Evolutionary conservation across 2,888 invertebrate species (phyloP).

Genomic region (Diarsia dahlii): DNA sequence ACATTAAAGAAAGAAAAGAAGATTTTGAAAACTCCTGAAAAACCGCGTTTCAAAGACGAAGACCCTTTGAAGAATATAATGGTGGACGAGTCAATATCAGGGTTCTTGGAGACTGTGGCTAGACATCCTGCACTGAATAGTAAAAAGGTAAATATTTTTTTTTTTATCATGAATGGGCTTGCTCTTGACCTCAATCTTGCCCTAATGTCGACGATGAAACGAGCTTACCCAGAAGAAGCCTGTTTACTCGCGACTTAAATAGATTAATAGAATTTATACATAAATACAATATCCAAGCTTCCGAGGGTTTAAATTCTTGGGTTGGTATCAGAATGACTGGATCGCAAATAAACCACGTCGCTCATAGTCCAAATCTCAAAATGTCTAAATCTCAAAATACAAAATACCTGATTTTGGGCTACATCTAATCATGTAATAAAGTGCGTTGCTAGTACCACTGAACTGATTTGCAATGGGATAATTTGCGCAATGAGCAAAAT

Average conservation of each 20-base stretch:
- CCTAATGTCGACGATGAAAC: no score
- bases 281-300: not conserved
- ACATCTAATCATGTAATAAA: not conserved
- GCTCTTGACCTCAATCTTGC: no score
- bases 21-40: conserved; percentile 71
- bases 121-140: conserved; percentile 73
- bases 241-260: no score
- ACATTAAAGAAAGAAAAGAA: conserved; percentile 60
- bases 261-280: no score
- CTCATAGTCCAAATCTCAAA: no score
- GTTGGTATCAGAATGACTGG: no score
- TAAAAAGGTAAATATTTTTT: conserved; percentile 74
- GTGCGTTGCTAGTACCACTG: not conserved
- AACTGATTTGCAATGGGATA: not conserved
- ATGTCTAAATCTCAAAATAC: no score
- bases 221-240: no score
- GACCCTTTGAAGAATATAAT: conserved; percentile 77
- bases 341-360: no score
- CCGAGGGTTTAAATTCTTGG: no score
- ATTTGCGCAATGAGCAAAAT: not conserved
- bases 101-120: conserved; percentile 72
- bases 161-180: no score
- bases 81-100: conserved; percentile 74
- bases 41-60: conserved; percentile 68
- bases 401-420: not conserved